Base-by-base conservation (phyloP, 2,888 invertebrate species). In the Aleiodes testaceus region DNA sequence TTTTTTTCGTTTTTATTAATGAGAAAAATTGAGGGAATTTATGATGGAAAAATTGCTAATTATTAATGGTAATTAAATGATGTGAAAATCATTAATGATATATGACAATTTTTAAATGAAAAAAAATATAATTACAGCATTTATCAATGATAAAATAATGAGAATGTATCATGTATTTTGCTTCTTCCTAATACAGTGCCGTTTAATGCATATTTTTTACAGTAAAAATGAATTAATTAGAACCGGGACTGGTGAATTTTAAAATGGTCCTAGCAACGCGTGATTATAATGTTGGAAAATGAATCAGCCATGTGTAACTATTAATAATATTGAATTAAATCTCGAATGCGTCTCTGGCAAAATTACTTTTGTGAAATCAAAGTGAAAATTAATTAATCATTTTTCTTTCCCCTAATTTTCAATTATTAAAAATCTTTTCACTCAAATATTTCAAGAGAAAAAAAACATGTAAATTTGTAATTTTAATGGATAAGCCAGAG, bases 131-230 rank as follows among this genome's bases (percentile, higher is more conserved):
- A 74, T 74, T 76, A 82, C 84, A 86, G 79, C 82, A 84, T 84
- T 85, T 84, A 85, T 85, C 85, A 84, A 83, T 81, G 82, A 85
- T 85, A 80, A 84, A 49, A 77, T 83, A 83, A 82, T 82, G 82
- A 87, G 80, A 85, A 83, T 83, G 84, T 86, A 85, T 83, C 81
- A 75, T 83, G 85, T 86, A 87, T 85, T 87, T 87, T 85, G 87
- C 87, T 87, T 87, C 87, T 86, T 87, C 86, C 85, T 87, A 86
- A 86, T 86, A 84, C 86, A 86, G 87, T 87, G 87, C 87, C 86
- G 86, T 87, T 87, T 84, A 36, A 86, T 81, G 86, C 86, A 59
- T 87, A 87, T 87, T 87, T 87, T 87, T 87, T 87, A 87, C 86
- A 84, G 84, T 86, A 84, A 72, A 72, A 64, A 70, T 64, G 74